Percentiles rank a stretch among this genome's conserved stretches.
Conservation (phyloP, 1,140 invertebrate species). For the Rhysida immarginata region DNA sequence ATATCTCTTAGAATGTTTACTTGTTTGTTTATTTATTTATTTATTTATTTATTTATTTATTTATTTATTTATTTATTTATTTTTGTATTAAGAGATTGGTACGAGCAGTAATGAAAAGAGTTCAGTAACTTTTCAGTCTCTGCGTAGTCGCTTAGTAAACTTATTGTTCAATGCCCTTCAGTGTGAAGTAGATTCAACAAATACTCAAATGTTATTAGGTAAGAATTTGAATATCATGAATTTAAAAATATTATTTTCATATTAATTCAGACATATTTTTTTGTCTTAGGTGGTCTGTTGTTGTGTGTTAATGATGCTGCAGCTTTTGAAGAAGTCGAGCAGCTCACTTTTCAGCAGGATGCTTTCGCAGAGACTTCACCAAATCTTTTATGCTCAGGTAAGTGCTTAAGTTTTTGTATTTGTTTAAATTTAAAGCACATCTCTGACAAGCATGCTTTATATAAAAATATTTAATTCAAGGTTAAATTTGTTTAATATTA, state of each 20-base stretch:
- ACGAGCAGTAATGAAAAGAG: too few relatives aligned
- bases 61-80: too few relatives aligned
- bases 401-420: slow-evolving; percentile 18
- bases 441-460: too few relatives aligned
- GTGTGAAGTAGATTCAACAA: slow-evolving; percentile 68
- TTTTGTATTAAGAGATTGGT: too few relatives aligned
- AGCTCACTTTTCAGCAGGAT: slow-evolving; percentile 19
- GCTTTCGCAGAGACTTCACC: slow-evolving; percentile 39
- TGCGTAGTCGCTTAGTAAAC: slow-evolving; percentile 68
- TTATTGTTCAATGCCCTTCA: slow-evolving; percentile 69
- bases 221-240: slow-evolving; percentile 19
- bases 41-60: too few relatives aligned
- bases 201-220: slow-evolving; percentile 80
- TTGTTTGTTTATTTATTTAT: too few relatives aligned
- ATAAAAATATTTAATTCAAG: too few relatives aligned
- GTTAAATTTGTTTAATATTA: too few relatives aligned
- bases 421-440: too few relatives aligned
- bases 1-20: too few relatives aligned
- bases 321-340: slow-evolving; percentile 52
- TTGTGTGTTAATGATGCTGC: slow-evolving; percentile 68
- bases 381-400: slow-evolving; percentile 56
- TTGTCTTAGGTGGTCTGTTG: slow-evolving; percentile 43
- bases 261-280: slow-evolving; percentile 9
- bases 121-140: slow-evolving; percentile 58
- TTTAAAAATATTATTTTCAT: slow-evolving; percentile 12